These are phyloP conservation scores for Acridotheres tristis DNA, from an alignment of 2,797 vertebrate genomes.

Conservation along the genomic window DNA sequence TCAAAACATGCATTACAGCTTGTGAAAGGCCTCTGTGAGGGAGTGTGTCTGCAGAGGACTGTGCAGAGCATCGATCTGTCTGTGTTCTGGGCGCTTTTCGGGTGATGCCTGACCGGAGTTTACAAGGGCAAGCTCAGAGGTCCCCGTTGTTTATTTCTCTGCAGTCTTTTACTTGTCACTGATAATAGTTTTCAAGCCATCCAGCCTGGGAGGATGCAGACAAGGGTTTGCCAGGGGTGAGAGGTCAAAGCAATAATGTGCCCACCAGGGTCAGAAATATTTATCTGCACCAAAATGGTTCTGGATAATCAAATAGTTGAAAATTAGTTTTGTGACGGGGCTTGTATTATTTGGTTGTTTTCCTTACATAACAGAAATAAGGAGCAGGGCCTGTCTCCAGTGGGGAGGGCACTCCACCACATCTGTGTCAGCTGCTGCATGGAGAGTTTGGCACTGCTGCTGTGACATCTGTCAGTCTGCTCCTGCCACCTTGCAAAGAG, in stretches of 20 bases:
- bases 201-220: slow-evolving; percentile 44
- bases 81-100: slow-evolving; percentile 26
- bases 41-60: slow-evolving; percentile 28
- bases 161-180: slow-evolving; percentile 67
- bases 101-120: slow-evolving; percentile 50
- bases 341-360: background rate
- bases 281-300: slow-evolving; percentile 45
- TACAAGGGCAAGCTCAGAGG: slow-evolving; percentile 55
- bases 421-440: background rate
- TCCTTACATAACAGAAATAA: background rate
- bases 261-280: slow-evolving; percentile 44
- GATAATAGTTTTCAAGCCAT: slow-evolving; percentile 62
- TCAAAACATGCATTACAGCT: slow-evolving; percentile 52
- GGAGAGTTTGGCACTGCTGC: background rate
- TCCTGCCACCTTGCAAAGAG: background rate
- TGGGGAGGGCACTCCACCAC: background rate
- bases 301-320: slow-evolving; percentile 60
- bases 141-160: slow-evolving; percentile 63
- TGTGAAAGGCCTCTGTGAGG: slow-evolving; percentile 44
- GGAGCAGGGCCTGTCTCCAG: background rate
- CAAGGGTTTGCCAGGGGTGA: slow-evolving; percentile 24
- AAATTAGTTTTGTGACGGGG: slow-evolving; percentile 46
- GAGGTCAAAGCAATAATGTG: slow-evolving; percentile 68
- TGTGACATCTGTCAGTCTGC: background rate
- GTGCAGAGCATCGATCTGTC: slow-evolving; percentile 64